Evolutionary conservation across 2,797 vertebrate genomes (phyloP), one percentile per base, ranked within the genome.

Genomic region (Moxostoma hubbsi): DNA sequence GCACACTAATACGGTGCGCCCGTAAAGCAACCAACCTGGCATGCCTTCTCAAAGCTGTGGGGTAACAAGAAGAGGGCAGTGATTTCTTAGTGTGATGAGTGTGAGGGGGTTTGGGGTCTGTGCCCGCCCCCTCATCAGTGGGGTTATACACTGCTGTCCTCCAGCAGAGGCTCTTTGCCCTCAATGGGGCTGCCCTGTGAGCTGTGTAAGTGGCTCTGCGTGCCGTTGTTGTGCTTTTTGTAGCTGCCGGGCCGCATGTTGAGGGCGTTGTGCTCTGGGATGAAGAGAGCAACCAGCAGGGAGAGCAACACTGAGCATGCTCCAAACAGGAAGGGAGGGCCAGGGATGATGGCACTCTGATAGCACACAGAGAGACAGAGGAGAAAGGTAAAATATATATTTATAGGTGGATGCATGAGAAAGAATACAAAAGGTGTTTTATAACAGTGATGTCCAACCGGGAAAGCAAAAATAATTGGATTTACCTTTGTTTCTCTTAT

Each of bases 271-370:
- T 97, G 96, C 87, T 96, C 96, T 0, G 95, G 96, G 76, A 96
- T 96, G 86, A 96, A 96, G 88, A 97, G 94, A 13, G 96, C 96
- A 86, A 96, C 96, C 79, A 96, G 93, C 79, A 96, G 92, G 0
- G 96, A 96, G 55, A 98, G 94, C 86, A 98, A 92, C 84, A 98
- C 96, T 0, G 96, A 98, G 85, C 96, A 98, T 0, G 96, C 95
- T 5, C 96, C 95, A 0, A 97, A 96, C 65, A 96, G 93, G 88
- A 97, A 96, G 0, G 95, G 96, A 46, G 96, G 96, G 16, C 96
- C 96, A 0, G 96, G 95, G 83, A 96, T 96, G 87, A 96, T 96
- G 90, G 95, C 90, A 87, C 96, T 96, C 96, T 97, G 86, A 18
- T n/a, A 45, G 73, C 45, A 9, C 9, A 83, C 9, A 64, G 12